Base-by-base conservation (phyloP, 2,113 vertebrate genomes). In the Phalacrocorax aristotelis region DNA sequence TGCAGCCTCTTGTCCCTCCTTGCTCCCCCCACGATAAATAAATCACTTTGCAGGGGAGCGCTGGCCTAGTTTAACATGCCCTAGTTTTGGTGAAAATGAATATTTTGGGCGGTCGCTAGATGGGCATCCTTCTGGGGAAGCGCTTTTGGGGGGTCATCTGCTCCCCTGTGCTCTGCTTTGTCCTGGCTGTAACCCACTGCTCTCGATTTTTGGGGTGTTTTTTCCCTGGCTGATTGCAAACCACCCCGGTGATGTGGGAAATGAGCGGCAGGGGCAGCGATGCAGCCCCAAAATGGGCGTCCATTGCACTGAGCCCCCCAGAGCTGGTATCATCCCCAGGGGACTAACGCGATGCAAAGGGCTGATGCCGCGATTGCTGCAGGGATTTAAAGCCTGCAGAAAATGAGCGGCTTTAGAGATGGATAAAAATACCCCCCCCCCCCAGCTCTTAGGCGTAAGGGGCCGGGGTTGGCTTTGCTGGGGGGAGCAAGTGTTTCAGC, bases 51-150 rank as follows among this genome's bases (percentile, higher is more conserved):
- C 89, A 84, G 61, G 91, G 91, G 90, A 94, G 95, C 18, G 38
- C 78, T 97, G 96, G 60, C 96, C 96, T 94, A 96, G 78, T 96
- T 97, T 96, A 75, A 83, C 29, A 2, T 96, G 95, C 70, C 96
- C 95, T 96, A 96, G 70, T 96, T 95, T 80, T 87, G 82, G 17
- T 55, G 55, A 29, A 2, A 21, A 42, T 29, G 34, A 23, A 40
- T 95, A 93, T 96, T 95, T 97, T 70, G 93, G 93, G 87, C n/a
- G 3, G 90, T 87, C 89, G 64, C 68, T 94, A 46, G 81, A 84
- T 74, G 78, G 84, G 64, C 0, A 5, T 57, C 84, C 32, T 83
- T 91, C 69, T 3, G 29, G 52, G 71, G 68, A 71, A 81, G 83
- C 34, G 9, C 20, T 87, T 85, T 25, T 40, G 38, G 83, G 79